Evolutionary conservation across 1,140 invertebrate species (phyloP).

Genomic region (Sycobia sp.): DNA sequence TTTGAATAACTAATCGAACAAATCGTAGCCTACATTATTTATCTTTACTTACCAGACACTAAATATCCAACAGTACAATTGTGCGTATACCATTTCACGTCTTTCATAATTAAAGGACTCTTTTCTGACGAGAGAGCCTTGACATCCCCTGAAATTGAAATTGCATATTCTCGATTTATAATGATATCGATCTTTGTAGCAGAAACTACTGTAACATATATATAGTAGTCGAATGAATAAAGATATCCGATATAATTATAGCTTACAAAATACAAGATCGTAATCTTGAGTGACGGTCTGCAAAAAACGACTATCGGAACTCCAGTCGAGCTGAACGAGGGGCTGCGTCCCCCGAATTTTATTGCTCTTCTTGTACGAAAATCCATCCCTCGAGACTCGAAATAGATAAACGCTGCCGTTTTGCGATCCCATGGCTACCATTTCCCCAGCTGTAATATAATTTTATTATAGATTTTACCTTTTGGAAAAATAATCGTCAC

Average conservation of each 20-base stretch:
- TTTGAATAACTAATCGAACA: too few relatives aligned
- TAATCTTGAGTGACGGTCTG: conserved; percentile 92
- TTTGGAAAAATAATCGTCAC: too few relatives aligned
- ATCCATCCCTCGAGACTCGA: conserved; percentile 81
- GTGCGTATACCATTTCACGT: conserved; percentile 86
- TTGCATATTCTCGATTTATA: too few relatives aligned
- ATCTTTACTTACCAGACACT: conserved; percentile 71
- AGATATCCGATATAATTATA: not conserved
- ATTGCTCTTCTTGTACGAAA: conserved; percentile 85
- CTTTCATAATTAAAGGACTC: conserved; percentile 84
- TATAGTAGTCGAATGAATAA: not conserved
- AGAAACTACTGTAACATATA: too few relatives aligned
- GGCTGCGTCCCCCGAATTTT: conserved; percentile 84
- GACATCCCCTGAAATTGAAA: conserved; percentile 78
- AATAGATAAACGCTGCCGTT: conserved; percentile 86
- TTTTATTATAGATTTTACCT: too few relatives aligned
- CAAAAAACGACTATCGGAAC: conserved; percentile 82
- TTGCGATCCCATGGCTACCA: conserved; percentile 88
- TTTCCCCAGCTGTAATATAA: conserved; percentile 75
- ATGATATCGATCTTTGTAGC: too few relatives aligned
- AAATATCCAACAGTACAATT: conserved; percentile 84
- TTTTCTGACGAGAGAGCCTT: conserved; percentile 82
- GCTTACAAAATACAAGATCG: conserved; percentile 87
- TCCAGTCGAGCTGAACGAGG: conserved; percentile 88
- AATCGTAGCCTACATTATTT: too few relatives aligned